These are phyloP conservation scores for Bombus confusus DNA, from an alignment of 1,140 invertebrate species.

Conservation along the genomic window DNA sequence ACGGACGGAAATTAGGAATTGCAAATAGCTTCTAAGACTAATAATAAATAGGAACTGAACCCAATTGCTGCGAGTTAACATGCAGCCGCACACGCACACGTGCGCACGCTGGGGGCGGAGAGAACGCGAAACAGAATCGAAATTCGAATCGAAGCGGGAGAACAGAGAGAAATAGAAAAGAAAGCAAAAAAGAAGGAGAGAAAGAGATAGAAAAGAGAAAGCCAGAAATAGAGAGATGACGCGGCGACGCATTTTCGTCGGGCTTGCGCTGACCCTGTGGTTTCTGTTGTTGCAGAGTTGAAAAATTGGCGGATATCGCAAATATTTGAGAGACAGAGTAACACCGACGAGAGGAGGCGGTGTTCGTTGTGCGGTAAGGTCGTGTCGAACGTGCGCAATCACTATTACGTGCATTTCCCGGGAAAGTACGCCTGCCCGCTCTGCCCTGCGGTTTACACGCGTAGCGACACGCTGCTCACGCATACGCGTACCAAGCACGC, in stretches of 20 bases:
- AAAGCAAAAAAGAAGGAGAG: background rate
- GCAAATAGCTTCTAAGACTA: background rate
- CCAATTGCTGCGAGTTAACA: background rate
- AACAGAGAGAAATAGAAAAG: background rate
- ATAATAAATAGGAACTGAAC: background rate
- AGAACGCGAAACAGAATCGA: background rate
- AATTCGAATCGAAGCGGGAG: background rate
- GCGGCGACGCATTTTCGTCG: constrained; percentile 66
- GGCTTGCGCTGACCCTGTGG: constrained; percentile 79
- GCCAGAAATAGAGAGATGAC: constrained; percentile 62
- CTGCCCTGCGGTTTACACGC: constrained; percentile 86
- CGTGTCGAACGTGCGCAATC: constrained; percentile 86
- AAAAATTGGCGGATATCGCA: constrained; percentile 87
- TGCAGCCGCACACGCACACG: constrained; percentile 60
- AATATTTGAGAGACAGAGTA: constrained; percentile 86
- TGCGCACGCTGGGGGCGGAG: constrained; percentile 16
- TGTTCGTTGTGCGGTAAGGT: constrained; percentile 87
- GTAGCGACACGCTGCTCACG: constrained; percentile 85
- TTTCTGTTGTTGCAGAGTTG: constrained; percentile 85
- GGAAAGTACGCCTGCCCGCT: constrained; percentile 85
- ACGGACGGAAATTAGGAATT: background rate
- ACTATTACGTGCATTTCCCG: constrained; percentile 87
- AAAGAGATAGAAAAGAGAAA: constrained; percentile 21
- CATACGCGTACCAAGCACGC: constrained; percentile 87
- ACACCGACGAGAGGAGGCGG: constrained; percentile 85